Conservation (phyloP, 2,797 vertebrate genomes). For the Cossypha caffra region DNA sequence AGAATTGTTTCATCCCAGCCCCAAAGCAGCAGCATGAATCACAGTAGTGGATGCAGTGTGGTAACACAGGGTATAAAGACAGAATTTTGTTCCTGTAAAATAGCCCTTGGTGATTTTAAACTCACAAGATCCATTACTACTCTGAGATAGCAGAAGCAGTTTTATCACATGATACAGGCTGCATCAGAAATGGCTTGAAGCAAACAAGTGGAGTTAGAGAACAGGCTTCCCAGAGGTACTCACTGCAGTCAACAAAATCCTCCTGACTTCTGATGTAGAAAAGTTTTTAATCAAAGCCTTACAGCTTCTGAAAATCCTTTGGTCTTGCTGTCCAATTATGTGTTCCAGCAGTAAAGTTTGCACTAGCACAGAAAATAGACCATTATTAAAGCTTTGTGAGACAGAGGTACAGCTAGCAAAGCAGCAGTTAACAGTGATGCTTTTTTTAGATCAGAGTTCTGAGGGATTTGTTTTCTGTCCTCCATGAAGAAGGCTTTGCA, state of each 20-base stretch:
- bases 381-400: neutral
- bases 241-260: neutral
- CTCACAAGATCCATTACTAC: neutral
- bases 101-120: neutral
- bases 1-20: neutral
- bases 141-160: neutral
- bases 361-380: neutral
- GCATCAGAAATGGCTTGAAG: neutral
- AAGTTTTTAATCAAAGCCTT: neutral
- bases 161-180: neutral
- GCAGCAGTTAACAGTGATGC: neutral
- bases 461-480: neutral
- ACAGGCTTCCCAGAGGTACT: neutral
- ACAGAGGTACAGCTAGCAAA: neutral
- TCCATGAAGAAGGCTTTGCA: conserved; percentile 61
- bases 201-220: neutral
- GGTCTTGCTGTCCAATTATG: neutral
- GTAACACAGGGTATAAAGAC: neutral
- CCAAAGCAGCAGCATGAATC: neutral
- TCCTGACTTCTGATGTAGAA: neutral
- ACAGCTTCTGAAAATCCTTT: neutral
- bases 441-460: neutral
- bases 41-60: neutral
- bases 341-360: neutral
- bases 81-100: neutral